Conservation (phyloP, 2,888 invertebrate species). For the Hirtodrosophila cameraria region DNA sequence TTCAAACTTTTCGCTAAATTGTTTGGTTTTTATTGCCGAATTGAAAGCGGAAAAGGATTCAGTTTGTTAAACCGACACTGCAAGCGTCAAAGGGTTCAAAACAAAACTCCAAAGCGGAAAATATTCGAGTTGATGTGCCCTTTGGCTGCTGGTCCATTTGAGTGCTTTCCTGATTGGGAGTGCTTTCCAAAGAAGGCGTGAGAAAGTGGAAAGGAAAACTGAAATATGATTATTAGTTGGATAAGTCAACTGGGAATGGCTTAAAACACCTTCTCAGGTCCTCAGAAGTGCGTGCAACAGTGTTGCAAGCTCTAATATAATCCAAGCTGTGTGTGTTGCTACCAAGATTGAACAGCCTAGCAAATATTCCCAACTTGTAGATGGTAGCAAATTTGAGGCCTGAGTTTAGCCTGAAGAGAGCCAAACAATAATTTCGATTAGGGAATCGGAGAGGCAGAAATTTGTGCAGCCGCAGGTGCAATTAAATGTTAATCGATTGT, state of each 20-base stretch:
- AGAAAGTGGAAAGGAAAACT: neutral
- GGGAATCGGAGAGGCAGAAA: slow-evolving; percentile 33
- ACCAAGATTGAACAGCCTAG: slow-evolving; percentile 25
- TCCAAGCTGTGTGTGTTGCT: slow-evolving; percentile 7
- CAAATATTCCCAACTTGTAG: slow-evolving; percentile 31
- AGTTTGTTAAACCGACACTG: slow-evolving; percentile 29
- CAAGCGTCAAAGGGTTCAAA: slow-evolving; percentile 32
- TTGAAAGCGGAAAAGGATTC: slow-evolving; percentile 52
- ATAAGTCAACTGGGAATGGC: too few species aligned
- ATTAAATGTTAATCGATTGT: slow-evolving; percentile 77
- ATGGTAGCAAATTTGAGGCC: neutral
- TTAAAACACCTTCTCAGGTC: too few species aligned
- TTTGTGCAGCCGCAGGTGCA: slow-evolving; percentile 56
- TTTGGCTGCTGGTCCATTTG: slow-evolving; percentile 41
- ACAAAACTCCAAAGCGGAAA: slow-evolving; percentile 40
- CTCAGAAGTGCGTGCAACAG: slow-evolving; percentile 2
- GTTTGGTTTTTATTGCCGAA: slow-evolving; percentile 47
- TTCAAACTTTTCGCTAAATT: slow-evolving; percentile 49
- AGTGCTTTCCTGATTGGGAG: slow-evolving; percentile 32
- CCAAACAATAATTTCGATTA: slow-evolving; percentile 65
- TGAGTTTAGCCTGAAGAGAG: slow-evolving; percentile 35
- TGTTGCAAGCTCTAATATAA: neutral
- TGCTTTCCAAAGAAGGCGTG: slow-evolving; percentile 12
- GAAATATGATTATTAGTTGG: neutral
- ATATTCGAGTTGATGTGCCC: slow-evolving; percentile 48